Conservation (phyloP, 1,140 invertebrate species). For the Bombus impatiens region DNA sequence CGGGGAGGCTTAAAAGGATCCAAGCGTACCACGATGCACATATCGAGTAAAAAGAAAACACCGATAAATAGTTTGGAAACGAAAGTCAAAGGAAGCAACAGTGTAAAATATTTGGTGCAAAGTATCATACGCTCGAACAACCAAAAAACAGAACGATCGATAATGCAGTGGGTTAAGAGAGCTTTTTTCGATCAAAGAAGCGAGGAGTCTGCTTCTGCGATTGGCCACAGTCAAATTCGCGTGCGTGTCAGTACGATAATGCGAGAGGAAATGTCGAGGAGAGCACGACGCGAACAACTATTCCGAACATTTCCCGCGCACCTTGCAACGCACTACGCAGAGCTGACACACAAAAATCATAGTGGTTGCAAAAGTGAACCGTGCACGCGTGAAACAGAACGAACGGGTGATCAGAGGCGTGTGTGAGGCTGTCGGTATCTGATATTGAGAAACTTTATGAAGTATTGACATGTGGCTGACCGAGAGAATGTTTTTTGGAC, state of each 20-base stretch:
- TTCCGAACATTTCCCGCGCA: constrained; percentile 16
- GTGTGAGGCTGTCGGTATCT: constrained; percentile 31
- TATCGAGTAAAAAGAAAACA: constrained; percentile 53
- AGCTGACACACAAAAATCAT: background rate
- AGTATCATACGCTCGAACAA: constrained; percentile 49
- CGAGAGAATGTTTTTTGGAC: constrained; percentile 38
- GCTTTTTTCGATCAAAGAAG: constrained; percentile 20
- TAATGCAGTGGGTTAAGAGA: constrained; percentile 16
- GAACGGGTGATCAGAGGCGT: constrained; percentile 39
- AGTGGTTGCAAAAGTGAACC: constrained; percentile 37
- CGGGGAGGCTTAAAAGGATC: constrained; percentile 24
- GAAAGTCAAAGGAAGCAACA: constrained; percentile 63
- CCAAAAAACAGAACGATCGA: constrained; percentile 38
- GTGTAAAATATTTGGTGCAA: constrained; percentile 53
- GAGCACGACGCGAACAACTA: background rate
- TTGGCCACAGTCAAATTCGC: constrained; percentile 12
- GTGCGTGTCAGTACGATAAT: background rate
- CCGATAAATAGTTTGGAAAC: constrained; percentile 32
- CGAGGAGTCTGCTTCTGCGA: constrained; percentile 34
- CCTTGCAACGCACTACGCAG: background rate
- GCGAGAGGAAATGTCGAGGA: constrained; percentile 24
- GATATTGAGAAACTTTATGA: constrained; percentile 15
- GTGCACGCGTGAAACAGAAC: constrained; percentile 53
- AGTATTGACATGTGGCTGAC: constrained; percentile 18
- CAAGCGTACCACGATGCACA: constrained; percentile 61